A percentile compares a stretch with the other conserved stretches of the same genome.
Evolutionary conservation across 2,113 vertebrate genomes (phyloP).

Genomic region (Campylomormyrus numenius): DNA sequence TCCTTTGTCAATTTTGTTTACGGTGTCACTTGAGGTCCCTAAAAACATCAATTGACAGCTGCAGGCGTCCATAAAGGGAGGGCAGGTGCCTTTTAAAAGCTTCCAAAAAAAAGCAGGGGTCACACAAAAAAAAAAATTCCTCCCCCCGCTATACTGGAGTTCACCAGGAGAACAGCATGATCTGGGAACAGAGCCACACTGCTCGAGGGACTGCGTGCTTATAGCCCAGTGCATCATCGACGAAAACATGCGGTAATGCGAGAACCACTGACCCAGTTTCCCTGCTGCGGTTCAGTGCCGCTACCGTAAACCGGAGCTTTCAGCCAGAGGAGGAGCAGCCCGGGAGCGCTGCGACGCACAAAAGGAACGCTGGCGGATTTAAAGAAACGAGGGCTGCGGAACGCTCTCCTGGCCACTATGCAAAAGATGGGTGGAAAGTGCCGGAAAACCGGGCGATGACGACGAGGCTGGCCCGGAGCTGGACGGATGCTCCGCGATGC

Average conservation of each 20-base stretch:
- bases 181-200: constrained; percentile 16
- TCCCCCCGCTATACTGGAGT: constrained; percentile 29
- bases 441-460: not conserved
- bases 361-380: not conserved
- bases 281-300: constrained; percentile 21
- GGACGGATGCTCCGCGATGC: not conserved
- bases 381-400: not conserved
- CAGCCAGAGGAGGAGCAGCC: not conserved
- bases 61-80: not conserved
- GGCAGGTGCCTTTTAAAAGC: not conserved
- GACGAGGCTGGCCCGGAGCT: not conserved
- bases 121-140: constrained; percentile 32
- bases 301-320: not conserved
- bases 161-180: constrained; percentile 28
- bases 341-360: not conserved
- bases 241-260: constrained; percentile 28
- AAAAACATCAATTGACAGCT: not conserved
- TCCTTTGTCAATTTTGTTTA: not conserved
- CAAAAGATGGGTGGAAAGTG: not conserved
- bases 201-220: constrained; percentile 17
- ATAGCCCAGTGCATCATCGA: constrained; percentile 7
- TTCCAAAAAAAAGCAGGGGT: not conserved
- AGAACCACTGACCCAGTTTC: constrained; percentile 43
- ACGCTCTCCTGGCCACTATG: not conserved
- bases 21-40: not conserved